phyloP scores from a whole-genome alignment of 2,888 invertebrate species.

The Zaprionus lineosus region DNA sequence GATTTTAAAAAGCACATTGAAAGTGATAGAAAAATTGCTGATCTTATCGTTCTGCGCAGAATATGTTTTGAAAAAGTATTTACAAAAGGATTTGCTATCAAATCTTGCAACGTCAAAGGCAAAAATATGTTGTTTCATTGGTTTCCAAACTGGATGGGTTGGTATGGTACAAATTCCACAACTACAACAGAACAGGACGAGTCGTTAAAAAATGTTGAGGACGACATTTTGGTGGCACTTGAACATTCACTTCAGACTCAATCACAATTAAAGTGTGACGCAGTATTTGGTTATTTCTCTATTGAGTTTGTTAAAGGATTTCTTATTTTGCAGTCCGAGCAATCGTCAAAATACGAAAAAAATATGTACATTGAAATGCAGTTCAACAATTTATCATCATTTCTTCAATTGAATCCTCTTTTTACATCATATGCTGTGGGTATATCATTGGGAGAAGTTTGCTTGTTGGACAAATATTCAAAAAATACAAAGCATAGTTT shows the following conservation, averaged over 20 bases:
- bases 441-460: slow-evolving; percentile 91
- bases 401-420: slow-evolving; percentile 93
- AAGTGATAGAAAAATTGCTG: slow-evolving; percentile 89
- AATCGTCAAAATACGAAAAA: slow-evolving; percentile 29
- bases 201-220: slow-evolving; percentile 85
- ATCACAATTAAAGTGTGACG: slow-evolving; percentile 92
- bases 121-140: slow-evolving; percentile 92
- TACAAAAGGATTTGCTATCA: slow-evolving; percentile 80
- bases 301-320: slow-evolving; percentile 91
- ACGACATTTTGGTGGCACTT: slow-evolving; percentile 92
- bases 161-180: slow-evolving; percentile 78
- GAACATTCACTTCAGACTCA: slow-evolving; percentile 93
- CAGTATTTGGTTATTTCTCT: slow-evolving; percentile 94
- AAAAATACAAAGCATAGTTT: slow-evolving; percentile 91
- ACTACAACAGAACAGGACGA: slow-evolving; percentile 61
- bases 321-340: slow-evolving; percentile 84
- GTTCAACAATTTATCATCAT: slow-evolving; percentile 89
- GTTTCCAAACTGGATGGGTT: slow-evolving; percentile 98
- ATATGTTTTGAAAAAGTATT: slow-evolving; percentile 86
- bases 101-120: slow-evolving; percentile 77
- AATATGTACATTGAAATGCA: slow-evolving; percentile 87
- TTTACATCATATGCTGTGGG: slow-evolving; percentile 92
- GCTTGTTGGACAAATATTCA: slow-evolving; percentile 91
- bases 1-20: slow-evolving; percentile 91
- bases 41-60: slow-evolving; percentile 90